phyloP scores from a whole-genome alignment of 2,888 invertebrate species.

The Macrosiphum euphorbiae region DNA sequence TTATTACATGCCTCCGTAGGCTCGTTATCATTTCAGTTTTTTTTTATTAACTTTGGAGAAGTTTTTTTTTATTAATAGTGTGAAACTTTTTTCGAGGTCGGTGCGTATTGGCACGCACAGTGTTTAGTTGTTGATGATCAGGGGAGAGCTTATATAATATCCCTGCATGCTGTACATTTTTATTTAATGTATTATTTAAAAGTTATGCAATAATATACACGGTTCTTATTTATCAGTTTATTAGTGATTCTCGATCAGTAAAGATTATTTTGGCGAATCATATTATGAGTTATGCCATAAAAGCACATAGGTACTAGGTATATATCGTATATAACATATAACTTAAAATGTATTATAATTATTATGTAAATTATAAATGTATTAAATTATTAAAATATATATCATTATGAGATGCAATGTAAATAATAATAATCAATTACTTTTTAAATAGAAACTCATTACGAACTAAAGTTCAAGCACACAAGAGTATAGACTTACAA shows the following conservation, averaged over 20 bases:
- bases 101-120: neutral
- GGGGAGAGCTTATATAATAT: neutral
- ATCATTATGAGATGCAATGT: neutral
- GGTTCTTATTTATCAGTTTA: neutral
- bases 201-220: neutral
- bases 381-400: neutral
- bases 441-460: neutral
- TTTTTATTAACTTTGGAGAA: neutral
- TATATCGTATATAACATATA: neutral
- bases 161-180: neutral
- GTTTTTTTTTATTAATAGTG: neutral
- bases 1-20: neutral
- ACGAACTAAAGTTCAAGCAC: neutral
- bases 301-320: neutral
- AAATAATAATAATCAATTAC: neutral
- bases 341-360: neutral
- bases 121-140: neutral
- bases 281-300: neutral
- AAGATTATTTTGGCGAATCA: neutral
- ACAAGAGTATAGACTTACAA: neutral
- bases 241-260: neutral
- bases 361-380: neutral
- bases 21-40: neutral
- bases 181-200: neutral
- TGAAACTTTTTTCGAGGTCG: neutral